A percentile compares a stretch with the other conserved stretches of the same genome.
phyloP scores from a whole-genome alignment of 1,140 invertebrate genomes.

The Ooceraea biroi region DNA sequence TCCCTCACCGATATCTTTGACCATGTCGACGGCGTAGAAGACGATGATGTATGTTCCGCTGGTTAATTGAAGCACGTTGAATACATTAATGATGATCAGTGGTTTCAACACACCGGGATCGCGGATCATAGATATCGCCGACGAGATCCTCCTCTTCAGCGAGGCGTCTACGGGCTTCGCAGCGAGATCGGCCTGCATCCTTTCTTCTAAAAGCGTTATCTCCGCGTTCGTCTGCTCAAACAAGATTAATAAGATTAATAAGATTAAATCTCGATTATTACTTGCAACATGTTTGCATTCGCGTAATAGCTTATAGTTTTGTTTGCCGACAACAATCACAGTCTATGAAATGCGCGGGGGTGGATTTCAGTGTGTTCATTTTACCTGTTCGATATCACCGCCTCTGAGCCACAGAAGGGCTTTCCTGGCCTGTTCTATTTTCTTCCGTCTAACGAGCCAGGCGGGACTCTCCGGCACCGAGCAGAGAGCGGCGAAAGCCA shows the following conservation, averaged over 20 bases:
- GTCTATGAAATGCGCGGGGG: not conserved
- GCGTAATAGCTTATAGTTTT: not conserved
- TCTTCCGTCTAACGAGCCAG: slow-evolving; percentile 89
- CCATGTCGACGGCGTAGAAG: slow-evolving; percentile 91
- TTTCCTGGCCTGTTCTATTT: slow-evolving; percentile 88
- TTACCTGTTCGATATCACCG: slow-evolving; percentile 85
- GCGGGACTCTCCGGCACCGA: slow-evolving; percentile 91
- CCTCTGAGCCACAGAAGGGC: slow-evolving; percentile 90
- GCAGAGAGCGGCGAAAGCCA: slow-evolving; percentile 87
- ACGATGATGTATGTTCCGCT: slow-evolving; percentile 91
- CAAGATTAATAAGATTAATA: too few species aligned
- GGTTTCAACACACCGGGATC: slow-evolving; percentile 89
- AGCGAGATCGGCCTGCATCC: slow-evolving; percentile 71
- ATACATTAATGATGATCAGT: slow-evolving; percentile 90
- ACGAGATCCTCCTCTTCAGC: slow-evolving; percentile 65
- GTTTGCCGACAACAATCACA: not conserved
- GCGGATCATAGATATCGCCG: slow-evolving; percentile 80
- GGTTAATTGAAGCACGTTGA: slow-evolving; percentile 90
- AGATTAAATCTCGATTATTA: slow-evolving; percentile 6
- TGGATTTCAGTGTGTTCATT: slow-evolving; percentile 7
- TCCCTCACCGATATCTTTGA: slow-evolving; percentile 86
- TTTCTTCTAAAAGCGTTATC: slow-evolving; percentile 71
- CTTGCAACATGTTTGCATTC: not conserved
- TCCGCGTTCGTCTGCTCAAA: slow-evolving; percentile 74
- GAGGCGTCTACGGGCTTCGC: slow-evolving; percentile 61